Evolutionary conservation across 1,140 invertebrate species (phyloP).

Genomic region (Monochamus saltuarius): DNA sequence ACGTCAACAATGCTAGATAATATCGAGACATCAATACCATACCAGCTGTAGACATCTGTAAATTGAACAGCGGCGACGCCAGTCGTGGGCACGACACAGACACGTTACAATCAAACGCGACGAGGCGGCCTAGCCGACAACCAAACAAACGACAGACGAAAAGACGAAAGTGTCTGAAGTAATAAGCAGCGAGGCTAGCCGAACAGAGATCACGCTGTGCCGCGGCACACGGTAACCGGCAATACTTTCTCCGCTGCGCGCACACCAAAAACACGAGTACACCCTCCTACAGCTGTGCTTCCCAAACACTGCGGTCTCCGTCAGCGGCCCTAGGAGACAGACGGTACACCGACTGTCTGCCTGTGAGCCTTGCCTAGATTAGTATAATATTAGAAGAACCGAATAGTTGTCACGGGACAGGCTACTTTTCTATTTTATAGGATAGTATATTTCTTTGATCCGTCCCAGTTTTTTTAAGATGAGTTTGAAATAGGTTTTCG

Average conservation of each 20-base stretch:
- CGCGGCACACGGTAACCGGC: too few relatives aligned
- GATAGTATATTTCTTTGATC: too few relatives aligned
- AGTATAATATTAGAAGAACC: slow-evolving; percentile 34
- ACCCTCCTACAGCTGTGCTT: slow-evolving; percentile 28
- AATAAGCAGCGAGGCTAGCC: slow-evolving; percentile 22
- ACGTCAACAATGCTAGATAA: background rate
- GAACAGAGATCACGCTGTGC: slow-evolving; percentile 17
- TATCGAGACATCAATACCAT: slow-evolving; percentile 8
- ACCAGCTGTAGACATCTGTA: slow-evolving; percentile 4
- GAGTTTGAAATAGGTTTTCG: too few relatives aligned
- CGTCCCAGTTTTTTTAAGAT: too few relatives aligned
- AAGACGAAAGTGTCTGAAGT: slow-evolving; percentile 23
- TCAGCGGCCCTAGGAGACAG: background rate
- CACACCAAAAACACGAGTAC: slow-evolving; percentile 9
- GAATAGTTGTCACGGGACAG: slow-evolving; percentile 28
- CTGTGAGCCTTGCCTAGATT: background rate
- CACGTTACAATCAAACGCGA: slow-evolving; percentile 15
- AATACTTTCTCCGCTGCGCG: slow-evolving; percentile 28
- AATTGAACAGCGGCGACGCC: slow-evolving; percentile 2
- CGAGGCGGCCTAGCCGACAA: background rate
- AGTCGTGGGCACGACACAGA: slow-evolving; percentile 17
- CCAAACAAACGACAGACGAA: slow-evolving; percentile 14
- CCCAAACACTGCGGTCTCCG: slow-evolving; percentile 30
- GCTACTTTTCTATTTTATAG: slow-evolving; percentile 9
- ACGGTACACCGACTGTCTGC: slow-evolving; percentile 22